A percentile compares a stretch with the other conserved stretches of the same genome.
These are phyloP conservation scores for Micromesistius poutassou DNA, from an alignment of 2,797 vertebrate species.

Conservation along the genomic window DNA sequence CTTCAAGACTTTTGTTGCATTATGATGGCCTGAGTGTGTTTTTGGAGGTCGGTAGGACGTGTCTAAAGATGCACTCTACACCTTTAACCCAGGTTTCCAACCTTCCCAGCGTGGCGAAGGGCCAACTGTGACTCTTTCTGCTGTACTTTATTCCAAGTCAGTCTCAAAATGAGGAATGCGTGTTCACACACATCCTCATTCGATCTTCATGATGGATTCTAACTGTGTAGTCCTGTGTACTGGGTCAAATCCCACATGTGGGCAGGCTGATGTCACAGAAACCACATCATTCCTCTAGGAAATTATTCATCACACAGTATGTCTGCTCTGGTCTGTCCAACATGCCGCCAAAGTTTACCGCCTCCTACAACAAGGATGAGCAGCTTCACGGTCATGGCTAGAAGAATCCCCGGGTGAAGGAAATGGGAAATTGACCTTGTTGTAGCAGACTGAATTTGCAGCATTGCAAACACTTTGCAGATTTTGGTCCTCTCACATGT, in stretches of 20 bases:
- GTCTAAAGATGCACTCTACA: constrained; percentile 39
- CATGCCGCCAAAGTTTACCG: constrained; percentile 37
- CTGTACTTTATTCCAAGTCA: constrained; percentile 18
- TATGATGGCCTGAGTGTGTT: background rate
- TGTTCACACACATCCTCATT: constrained; percentile 41
- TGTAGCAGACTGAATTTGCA: background rate
- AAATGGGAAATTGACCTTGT: background rate
- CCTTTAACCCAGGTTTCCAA: constrained; percentile 49
- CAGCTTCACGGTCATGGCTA: constrained; percentile 31
- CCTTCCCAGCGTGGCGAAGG: constrained; percentile 16
- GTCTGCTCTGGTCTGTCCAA: constrained; percentile 34
- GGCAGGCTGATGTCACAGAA: constrained; percentile 44
- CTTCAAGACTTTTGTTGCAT: background rate
- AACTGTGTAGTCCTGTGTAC: constrained; percentile 24
- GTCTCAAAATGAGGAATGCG: constrained; percentile 28
- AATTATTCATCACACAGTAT: constrained; percentile 16
- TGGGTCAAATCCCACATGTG: constrained; percentile 56
- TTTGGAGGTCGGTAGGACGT: background rate
- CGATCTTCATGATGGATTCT: constrained; percentile 49
- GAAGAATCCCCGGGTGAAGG: background rate
- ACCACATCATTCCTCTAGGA: constrained; percentile 42
- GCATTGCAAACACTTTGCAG: background rate
- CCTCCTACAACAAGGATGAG: constrained; percentile 33
- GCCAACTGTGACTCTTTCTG: background rate
- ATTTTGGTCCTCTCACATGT: constrained; percentile 19